These are phyloP conservation scores for Acrocephalus scirpaceus DNA, from an alignment of 2,797 vertebrate genomes.

Conservation along the genomic window DNA sequence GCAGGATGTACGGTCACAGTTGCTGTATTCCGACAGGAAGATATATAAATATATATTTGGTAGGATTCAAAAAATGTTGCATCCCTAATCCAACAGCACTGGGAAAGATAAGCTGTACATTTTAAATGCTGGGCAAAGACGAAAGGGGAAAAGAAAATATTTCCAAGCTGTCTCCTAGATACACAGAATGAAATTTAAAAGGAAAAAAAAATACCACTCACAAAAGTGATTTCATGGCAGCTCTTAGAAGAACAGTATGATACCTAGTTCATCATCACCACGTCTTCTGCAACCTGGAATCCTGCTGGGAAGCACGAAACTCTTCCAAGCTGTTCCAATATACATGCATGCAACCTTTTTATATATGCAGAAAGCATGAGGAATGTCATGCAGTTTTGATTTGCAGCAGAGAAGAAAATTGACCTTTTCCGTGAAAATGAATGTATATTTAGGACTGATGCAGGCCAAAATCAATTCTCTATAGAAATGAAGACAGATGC, in stretches of 20 bases:
- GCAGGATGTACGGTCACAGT: not conserved
- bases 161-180: not conserved
- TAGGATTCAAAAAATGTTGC: not conserved
- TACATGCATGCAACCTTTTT: constrained; percentile 1
- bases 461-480: constrained; percentile 21
- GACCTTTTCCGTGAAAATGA: constrained; percentile 24
- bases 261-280: not conserved
- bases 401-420: not conserved
- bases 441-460: constrained; percentile 8
- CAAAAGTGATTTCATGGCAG: constrained; percentile 32
- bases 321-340: constrained; percentile 2
- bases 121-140: not conserved
- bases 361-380: not conserved
- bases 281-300: constrained; percentile 24
- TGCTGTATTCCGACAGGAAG: not conserved
- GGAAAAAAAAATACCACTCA: not conserved
- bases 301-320: constrained; percentile 8
- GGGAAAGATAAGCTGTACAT: not conserved
- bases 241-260: constrained; percentile 1
- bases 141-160: not conserved
- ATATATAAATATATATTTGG: not conserved
- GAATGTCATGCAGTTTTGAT: not conserved
- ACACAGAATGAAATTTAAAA: not conserved
- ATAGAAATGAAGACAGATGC: not conserved
- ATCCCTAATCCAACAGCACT: not conserved